Evolutionary conservation across 2,888 invertebrate genomes (phyloP), one percentile per base, ranked within the genome.

Genomic region (Punctoribates punctum): DNA sequence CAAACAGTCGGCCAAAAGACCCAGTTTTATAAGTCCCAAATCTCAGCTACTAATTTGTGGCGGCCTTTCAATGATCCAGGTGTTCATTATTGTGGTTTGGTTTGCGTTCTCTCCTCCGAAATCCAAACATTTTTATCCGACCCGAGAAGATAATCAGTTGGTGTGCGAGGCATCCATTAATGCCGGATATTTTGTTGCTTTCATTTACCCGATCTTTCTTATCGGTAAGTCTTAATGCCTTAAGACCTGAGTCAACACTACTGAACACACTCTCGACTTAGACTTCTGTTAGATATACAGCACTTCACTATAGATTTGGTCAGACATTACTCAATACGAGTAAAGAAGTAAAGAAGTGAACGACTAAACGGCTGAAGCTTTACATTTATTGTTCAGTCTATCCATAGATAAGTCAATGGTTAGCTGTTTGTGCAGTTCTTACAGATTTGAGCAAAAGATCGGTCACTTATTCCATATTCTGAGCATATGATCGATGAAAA

Each of bases 51-150:
- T 85, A 38, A 85, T 85, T 65, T 85, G 85, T 78, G 81, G 81
- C 17, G 81, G 80, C 1, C 79, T 85, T 42, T 83, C 84, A 5
- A 79, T 81, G 13, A 80, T 85, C 27, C 85, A 82, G 73, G 29
- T 81, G 11, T 86, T 94, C 78, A 91, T 96, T 81, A 94, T 93
- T 80, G 91, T 90, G 1, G 90, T 95, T 46, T 96, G 96, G 96
- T 91, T 95, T 89, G 87, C 94, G 78, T 90, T 94, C 80, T 90
- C 92, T 0, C 96, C 96, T 15, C 93, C 96, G 0, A 88, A 89
- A 80, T 94, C 95, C 8, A 92, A 93, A 84, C 89, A 92, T 85
- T 92, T 94, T 86, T 91, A 95, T 85, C 94, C 95, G 0, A 93
- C 92, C 0, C 87, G 94, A 42, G 94, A 94, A 79, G 94, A 94